Percentiles rank a stretch among this genome's conserved stretches.
These are phyloP conservation scores for Tiphia femorata DNA, from an alignment of 2,888 invertebrate genomes.

Conservation along the genomic window DNA sequence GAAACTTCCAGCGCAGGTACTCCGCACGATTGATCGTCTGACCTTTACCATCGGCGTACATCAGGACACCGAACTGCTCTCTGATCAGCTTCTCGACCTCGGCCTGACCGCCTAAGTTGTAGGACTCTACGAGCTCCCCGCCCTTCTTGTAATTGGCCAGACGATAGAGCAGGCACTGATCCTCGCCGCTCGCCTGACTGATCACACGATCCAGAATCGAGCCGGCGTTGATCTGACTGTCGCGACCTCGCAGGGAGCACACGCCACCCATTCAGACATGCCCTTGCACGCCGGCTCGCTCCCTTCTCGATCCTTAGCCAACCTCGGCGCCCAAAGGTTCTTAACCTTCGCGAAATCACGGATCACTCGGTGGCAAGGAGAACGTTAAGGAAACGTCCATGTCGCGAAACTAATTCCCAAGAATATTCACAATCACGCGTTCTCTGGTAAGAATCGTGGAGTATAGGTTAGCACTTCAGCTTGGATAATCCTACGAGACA, in stretches of 20 bases:
- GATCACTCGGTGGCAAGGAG: no score
- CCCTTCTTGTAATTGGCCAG: slow-evolving; percentile 93
- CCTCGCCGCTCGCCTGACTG: slow-evolving; percentile 87
- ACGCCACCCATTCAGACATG: slow-evolving; percentile 65
- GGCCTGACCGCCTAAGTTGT: slow-evolving; percentile 84
- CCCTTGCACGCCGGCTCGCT: slow-evolving; percentile 21
- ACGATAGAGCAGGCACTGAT: slow-evolving; percentile 88
- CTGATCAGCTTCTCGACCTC: slow-evolving; percentile 88
- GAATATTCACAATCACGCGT: no score
- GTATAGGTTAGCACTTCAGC: no score
- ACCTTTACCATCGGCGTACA: slow-evolving; percentile 89
- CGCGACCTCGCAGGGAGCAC: slow-evolving; percentile 65
- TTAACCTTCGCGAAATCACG: neutral
- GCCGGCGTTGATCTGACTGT: slow-evolving; percentile 72
- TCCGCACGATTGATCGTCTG: slow-evolving; percentile 89
- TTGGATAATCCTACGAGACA: neutral
- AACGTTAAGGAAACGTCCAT: no score
- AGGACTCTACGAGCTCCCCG: slow-evolving; percentile 90
- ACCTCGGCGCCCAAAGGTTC: neutral
- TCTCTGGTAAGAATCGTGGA: no score
- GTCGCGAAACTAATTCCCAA: no score
- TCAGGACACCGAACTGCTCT: slow-evolving; percentile 88
- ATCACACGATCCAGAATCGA: slow-evolving; percentile 91
- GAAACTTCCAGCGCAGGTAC: slow-evolving; percentile 90
- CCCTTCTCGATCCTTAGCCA: no score